Percentiles rank a stretch among this genome's conserved stretches.
These are phyloP conservation scores for Apamea epomidion DNA, from an alignment of 2,888 invertebrate genomes.

Conservation along the genomic window DNA sequence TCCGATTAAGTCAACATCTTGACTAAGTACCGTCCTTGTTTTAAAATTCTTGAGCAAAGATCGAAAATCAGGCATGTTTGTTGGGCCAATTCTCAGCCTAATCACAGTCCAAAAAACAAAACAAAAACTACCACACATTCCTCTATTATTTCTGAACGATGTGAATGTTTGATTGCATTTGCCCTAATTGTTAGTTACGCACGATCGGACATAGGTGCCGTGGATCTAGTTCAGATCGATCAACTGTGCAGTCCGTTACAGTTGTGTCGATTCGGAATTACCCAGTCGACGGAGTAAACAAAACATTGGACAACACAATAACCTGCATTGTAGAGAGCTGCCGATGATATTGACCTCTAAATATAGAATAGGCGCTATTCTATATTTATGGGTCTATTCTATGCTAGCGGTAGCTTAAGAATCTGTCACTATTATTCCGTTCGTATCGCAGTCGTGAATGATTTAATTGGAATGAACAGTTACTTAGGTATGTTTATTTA, in stretches of 20 bases:
- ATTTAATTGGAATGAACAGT: constrained; percentile 1
- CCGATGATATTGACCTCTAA: constrained; percentile 21
- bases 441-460: background rate
- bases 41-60: background rate
- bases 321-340: constrained; percentile 21
- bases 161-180: constrained; percentile 61
- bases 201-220: constrained; percentile 56
- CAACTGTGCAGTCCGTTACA: constrained; percentile 62
- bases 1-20: background rate
- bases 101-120: constrained; percentile 24
- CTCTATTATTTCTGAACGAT: constrained; percentile 45
- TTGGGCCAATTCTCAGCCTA: background rate
- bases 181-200: constrained; percentile 65
- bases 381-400: no score
- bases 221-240: constrained; percentile 63
- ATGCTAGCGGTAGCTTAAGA: background rate
- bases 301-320: constrained; percentile 55
- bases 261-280: constrained; percentile 37
- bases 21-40: background rate
- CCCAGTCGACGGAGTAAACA: constrained; percentile 46
- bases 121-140: constrained; percentile 33
- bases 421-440: background rate
- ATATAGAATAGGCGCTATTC: background rate
- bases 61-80: background rate
- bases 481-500: background rate